These are phyloP conservation scores for Bos javanicus DNA, from an alignment of 2,113 vertebrate genomes.

Conservation along the genomic window DNA sequence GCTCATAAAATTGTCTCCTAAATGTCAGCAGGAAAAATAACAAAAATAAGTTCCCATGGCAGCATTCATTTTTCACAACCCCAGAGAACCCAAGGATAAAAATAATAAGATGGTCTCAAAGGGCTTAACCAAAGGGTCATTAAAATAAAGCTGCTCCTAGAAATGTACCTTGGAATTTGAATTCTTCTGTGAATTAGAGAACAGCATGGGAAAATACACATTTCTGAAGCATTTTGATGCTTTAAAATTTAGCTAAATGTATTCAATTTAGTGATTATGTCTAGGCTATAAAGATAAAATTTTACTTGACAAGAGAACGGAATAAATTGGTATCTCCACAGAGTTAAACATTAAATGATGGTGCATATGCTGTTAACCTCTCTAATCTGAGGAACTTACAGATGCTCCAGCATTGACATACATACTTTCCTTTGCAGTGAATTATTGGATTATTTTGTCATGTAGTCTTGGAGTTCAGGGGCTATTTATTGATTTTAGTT, in stretches of 20 bases:
- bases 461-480: not conserved
- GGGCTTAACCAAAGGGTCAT: not conserved
- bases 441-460: not conserved
- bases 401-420: not conserved
- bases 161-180: not conserved
- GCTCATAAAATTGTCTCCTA: not conserved
- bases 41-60: constrained; percentile 12
- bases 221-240: not conserved
- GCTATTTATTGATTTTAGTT: not conserved
- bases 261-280: not conserved
- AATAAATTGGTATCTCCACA: not conserved
- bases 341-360: not conserved
- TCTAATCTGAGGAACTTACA: not conserved
- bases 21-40: constrained; percentile 34
- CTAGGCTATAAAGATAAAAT: not conserved
- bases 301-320: not conserved
- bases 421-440: not conserved
- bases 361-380: not conserved
- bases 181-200: not conserved
- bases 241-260: not conserved
- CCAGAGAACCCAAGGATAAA: not conserved
- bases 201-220: not conserved
- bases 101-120: not conserved
- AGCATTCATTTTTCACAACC: not conserved
- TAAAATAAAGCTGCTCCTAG: not conserved